A percentile compares a stretch with the other conserved stretches of the same genome.
phyloP scores from a whole-genome alignment of 2,797 vertebrate species.

The Euphonia xanthogaster region DNA sequence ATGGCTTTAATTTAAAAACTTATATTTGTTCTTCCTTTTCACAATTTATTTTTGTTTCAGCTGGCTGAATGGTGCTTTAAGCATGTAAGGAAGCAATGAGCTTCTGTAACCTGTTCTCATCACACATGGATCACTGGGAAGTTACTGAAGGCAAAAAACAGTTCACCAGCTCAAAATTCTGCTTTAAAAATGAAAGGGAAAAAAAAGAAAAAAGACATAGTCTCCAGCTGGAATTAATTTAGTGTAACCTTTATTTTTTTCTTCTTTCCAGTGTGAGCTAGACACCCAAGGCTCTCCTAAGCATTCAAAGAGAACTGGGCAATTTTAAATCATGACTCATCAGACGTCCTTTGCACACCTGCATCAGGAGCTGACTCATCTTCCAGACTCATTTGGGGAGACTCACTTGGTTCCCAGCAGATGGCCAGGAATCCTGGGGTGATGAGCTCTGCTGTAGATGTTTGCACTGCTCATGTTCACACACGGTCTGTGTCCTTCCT shows the following conservation, averaged over 20 bases:
- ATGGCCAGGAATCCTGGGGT: background rate
- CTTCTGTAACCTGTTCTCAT: background rate
- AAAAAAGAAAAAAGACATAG: accelerated
- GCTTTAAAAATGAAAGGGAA: accelerated
- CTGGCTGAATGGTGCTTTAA: background rate
- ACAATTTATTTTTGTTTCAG: background rate
- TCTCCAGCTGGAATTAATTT: background rate
- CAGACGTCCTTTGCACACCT: background rate
- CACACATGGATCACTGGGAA: background rate
- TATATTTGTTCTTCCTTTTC: background rate
- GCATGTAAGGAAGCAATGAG: background rate
- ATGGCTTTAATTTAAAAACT: background rate
- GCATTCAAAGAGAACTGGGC: background rate
- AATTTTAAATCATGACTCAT: conserved; percentile 43
- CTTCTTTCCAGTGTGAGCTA: background rate
- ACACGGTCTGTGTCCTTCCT: background rate
- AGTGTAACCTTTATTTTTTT: background rate
- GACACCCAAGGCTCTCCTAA: background rate
- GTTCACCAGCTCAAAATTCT: background rate
- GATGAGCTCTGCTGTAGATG: background rate
- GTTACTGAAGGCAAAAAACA: background rate
- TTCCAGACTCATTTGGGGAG: background rate
- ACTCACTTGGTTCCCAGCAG: background rate
- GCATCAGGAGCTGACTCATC: conserved; percentile 40
- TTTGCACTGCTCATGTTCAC: background rate